Percentiles rank a stretch among this genome's conserved stretches.
Conservation (phyloP, 1,140 invertebrate genomes). For the Dendrolimus punctatus region DNA sequence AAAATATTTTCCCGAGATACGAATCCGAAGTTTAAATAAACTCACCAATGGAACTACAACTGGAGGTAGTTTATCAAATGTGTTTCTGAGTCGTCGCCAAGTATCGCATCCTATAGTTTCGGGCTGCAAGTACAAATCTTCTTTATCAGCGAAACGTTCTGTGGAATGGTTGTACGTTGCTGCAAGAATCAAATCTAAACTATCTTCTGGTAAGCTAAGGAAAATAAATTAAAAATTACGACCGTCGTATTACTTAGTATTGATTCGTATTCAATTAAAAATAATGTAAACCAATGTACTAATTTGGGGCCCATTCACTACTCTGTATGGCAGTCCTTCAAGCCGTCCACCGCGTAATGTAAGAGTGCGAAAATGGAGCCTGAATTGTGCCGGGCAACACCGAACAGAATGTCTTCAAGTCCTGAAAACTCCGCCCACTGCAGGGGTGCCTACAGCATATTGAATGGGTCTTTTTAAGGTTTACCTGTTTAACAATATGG, state of each 20-base stretch:
- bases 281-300: too few species aligned
- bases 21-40: not conserved
- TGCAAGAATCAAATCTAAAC: slow-evolving; percentile 74
- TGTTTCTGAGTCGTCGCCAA: slow-evolving; percentile 75
- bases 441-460: too few species aligned
- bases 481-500: too few species aligned
- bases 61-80: slow-evolving; percentile 59
- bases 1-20: not conserved
- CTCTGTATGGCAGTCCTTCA: too few species aligned
- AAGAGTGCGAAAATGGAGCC: too few species aligned
- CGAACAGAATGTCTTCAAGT: too few species aligned
- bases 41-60: slow-evolving; percentile 41
- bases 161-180: slow-evolving; percentile 75
- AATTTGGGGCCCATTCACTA: too few species aligned
- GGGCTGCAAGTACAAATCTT: slow-evolving; percentile 73
- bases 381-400: too few species aligned
- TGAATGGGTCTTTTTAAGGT: too few species aligned
- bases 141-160: slow-evolving; percentile 74
- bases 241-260: not conserved
- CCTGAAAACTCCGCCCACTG: too few species aligned
- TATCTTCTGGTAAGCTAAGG: slow-evolving; percentile 72
- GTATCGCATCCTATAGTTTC: slow-evolving; percentile 71
- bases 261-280: not conserved
- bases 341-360: too few species aligned
- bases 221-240: slow-evolving; percentile 1